Base-by-base conservation (phyloP, 2,113 vertebrate species). In the Aythya baeri region DNA sequence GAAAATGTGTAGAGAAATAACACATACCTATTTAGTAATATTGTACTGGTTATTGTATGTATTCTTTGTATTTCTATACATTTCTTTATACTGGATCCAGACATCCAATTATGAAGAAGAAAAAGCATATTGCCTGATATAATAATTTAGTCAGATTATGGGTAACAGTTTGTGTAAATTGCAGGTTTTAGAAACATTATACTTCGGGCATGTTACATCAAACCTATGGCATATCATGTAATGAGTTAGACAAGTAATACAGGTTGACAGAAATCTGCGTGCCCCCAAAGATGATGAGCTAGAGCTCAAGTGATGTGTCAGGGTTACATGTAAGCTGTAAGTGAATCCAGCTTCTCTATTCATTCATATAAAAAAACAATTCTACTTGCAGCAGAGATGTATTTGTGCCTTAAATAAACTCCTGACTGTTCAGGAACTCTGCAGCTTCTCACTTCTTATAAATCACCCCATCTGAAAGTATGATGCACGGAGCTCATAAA, bases 311-410 rank as follows among this genome's bases (percentile, higher is more conserved):
- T 82, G 38, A 20, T 1, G 0, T 9, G 5, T 20, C 25, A 22
- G 5, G 1, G 6, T 62, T 70, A n/a, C 10, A 26, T 11, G 2
- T 16, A 70, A 62, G 9, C n/a, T 8, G 12, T 13, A 25, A 63
- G 4, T 52, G 43, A 92, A 54, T 58, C 36, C 7, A 46, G 44
- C 10, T 59, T 66, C 46, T 63, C n/a, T 75, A 17, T 38, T 38
- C 25, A 43, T 23, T 65, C 25, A 5, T 72, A 55, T 25, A 77
- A 44, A 21, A 88, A 38, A 88, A 16, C 31, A 67, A 17, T 58
- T 13, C 4, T 13, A 62, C 8, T 14, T 46, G 27, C 27, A 82
- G 18, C 29, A 9, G 3, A 17, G 41, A n/a, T 0, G 1, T 8
- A 66, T 3, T 49, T 68, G 13, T 63, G 55, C 41, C 43, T 86